Evolutionary conservation across 1,140 invertebrate species (phyloP).

Genomic region (Stenopsyche tienmushanensis): DNA sequence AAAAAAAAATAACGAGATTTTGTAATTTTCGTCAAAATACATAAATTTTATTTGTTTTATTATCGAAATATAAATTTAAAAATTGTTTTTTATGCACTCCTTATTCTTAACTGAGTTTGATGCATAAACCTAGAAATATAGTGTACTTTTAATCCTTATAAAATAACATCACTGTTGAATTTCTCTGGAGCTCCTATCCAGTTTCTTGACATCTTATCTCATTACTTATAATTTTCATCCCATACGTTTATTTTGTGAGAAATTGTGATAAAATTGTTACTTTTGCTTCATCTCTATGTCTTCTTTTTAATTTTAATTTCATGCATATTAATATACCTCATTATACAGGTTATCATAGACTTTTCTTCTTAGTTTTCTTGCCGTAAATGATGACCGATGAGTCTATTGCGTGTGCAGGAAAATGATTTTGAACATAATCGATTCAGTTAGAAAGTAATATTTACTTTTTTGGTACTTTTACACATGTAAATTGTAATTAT

Average conservation of each 20-base stretch:
- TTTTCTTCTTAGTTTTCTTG: not conserved
- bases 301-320: not conserved
- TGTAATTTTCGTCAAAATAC: too few relatives aligned
- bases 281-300: not conserved
- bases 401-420: too few relatives aligned
- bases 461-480: too few relatives aligned
- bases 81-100: too few relatives aligned
- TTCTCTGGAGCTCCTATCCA: not conserved
- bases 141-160: too few relatives aligned
- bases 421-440: too few relatives aligned
- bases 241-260: not conserved
- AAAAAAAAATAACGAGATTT: too few relatives aligned
- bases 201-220: not conserved
- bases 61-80: not conserved
- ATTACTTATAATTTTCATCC: not conserved
- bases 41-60: not conserved
- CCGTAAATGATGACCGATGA: not conserved
- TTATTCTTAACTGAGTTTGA: too few relatives aligned
- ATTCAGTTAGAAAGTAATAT: too few relatives aligned
- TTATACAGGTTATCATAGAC: not conserved
- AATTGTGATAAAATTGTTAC: not conserved
- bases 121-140: too few relatives aligned
- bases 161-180: too few relatives aligned
- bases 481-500: too few relatives aligned
- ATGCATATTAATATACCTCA: conserved; percentile 2